Evolutionary conservation across 2,113 vertebrate species (phyloP).

Genomic region (Pangasianodon gigas): DNA sequence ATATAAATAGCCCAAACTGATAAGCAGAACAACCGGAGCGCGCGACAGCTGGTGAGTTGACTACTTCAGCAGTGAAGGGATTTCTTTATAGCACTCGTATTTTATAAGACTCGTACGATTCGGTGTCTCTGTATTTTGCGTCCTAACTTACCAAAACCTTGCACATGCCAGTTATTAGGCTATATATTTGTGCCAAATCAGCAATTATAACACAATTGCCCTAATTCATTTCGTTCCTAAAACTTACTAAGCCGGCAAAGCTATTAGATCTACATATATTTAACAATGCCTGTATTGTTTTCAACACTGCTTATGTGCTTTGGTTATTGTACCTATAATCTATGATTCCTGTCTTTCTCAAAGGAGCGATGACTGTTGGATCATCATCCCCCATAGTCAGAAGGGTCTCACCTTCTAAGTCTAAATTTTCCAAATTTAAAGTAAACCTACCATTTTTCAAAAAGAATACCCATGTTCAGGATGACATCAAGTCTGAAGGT

Average conservation of each 20-base stretch:
- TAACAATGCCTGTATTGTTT: background rate
- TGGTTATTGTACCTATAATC: background rate
- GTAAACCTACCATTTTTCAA: background rate
- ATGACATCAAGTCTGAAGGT: background rate
- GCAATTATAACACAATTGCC: background rate
- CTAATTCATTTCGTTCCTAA: background rate
- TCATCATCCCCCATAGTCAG: background rate
- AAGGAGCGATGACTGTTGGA: constrained; percentile 42
- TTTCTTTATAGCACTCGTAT: background rate
- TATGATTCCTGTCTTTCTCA: background rate
- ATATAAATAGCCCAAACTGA: background rate
- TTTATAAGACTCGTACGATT: background rate
- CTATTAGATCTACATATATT: background rate
- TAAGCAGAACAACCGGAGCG: background rate
- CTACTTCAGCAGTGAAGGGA: background rate
- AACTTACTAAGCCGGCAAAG: background rate
- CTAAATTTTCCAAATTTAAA: constrained; percentile 18
- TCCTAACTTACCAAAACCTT: background rate
- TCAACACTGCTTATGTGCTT: background rate
- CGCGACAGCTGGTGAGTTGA: background rate
- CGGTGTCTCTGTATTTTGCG: background rate
- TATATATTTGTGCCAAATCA: background rate
- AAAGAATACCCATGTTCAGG: background rate
- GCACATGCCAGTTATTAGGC: background rate
- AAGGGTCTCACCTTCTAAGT: background rate